These are phyloP conservation scores for Alethe castanea DNA, from an alignment of 2,113 vertebrate species.

Conservation along the genomic window DNA sequence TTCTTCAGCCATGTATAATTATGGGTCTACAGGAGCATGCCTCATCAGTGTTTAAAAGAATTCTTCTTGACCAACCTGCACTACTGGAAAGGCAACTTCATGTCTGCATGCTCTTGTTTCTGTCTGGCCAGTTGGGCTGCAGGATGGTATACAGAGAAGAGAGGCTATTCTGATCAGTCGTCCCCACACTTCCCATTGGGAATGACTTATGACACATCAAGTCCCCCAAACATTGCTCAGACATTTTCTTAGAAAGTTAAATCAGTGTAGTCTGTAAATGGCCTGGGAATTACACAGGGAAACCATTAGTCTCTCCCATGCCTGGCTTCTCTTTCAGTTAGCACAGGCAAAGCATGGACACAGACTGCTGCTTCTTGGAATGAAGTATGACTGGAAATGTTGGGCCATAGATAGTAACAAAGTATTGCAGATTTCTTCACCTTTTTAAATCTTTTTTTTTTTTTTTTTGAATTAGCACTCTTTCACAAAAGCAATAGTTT, in stretches of 20 bases:
- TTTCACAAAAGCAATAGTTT: not conserved
- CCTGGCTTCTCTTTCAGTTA: not conserved
- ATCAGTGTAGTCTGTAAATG: too few relatives aligned
- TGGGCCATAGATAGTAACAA: not conserved
- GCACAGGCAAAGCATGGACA: not conserved
- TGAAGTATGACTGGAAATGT: not conserved
- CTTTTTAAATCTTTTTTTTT: not conserved
- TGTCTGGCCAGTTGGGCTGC: not conserved
- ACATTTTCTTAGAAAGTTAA: not conserved
- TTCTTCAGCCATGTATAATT: not conserved
- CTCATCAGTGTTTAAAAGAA: not conserved
- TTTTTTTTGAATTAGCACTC: not conserved
- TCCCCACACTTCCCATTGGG: not conserved
- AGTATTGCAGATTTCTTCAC: not conserved
- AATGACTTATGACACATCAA: not conserved
- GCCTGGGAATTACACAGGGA: not conserved
- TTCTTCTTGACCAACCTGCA: not conserved
- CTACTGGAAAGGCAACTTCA: not conserved
- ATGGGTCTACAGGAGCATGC: not conserved
- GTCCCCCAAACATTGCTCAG: not conserved
- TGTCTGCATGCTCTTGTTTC: not conserved
- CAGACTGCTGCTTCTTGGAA: not conserved
- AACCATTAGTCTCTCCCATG: not conserved
- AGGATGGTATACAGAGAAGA: not conserved
- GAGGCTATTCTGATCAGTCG: not conserved